phyloP scores from a whole-genome alignment of 1,140 invertebrate genomes.

The Drosophila parabipectinata region DNA sequence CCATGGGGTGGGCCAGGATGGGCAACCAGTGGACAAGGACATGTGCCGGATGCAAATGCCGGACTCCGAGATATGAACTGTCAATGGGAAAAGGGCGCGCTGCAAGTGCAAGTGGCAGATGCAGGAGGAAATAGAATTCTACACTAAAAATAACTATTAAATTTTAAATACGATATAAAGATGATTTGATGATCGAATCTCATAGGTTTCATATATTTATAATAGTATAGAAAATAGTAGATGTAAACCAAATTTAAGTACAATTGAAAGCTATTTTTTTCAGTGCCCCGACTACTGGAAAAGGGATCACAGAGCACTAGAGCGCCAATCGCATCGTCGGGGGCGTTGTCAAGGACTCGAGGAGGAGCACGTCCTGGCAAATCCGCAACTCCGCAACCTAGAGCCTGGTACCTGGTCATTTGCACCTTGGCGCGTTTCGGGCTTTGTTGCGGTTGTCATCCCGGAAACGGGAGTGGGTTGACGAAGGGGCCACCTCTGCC shows the following conservation, averaged over 20 bases:
- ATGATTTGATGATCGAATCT: no score
- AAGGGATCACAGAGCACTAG: constrained; percentile 9
- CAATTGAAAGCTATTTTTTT: neutral
- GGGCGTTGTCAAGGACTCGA: constrained; percentile 27
- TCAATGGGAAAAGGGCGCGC: constrained; percentile 20
- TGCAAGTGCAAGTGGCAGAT: constrained; percentile 38
- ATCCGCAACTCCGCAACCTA: constrained; percentile 16
- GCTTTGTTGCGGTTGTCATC: constrained; percentile 64
- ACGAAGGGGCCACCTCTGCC: constrained; percentile 14
- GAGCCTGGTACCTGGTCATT: constrained; percentile 52
- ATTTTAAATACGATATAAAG: no score
- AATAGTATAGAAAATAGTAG: neutral
- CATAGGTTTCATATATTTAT: no score
- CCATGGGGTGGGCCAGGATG: constrained; percentile 19
- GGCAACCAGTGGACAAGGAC: constrained; percentile 17
- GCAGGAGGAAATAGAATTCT: constrained; percentile 15
- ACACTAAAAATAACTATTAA: neutral
- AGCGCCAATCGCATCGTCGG: constrained; percentile 32
- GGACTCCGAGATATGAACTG: constrained; percentile 65
- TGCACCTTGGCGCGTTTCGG: constrained; percentile 73
- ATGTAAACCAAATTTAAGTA: no score
- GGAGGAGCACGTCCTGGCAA: constrained; percentile 28
- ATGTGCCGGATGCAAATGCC: constrained; percentile 74
- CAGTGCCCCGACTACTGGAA: constrained; percentile 8
- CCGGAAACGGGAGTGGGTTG: constrained; percentile 5